A percentile compares a stretch with the other conserved stretches of the same genome.
Conservation (phyloP, 1,140 invertebrate genomes). For the Ectropis grisescens region DNA sequence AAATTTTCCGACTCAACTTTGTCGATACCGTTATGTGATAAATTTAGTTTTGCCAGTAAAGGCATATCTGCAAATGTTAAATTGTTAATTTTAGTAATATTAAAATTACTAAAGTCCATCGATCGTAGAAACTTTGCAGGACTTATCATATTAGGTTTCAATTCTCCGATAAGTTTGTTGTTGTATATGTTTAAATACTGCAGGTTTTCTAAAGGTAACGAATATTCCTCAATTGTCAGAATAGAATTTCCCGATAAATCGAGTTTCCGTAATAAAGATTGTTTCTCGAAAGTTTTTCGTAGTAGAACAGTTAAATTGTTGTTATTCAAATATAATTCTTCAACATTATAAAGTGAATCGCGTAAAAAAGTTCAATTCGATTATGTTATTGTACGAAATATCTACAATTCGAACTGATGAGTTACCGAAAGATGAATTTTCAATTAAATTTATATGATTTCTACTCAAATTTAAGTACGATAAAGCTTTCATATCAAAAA, state of each 20-base stretch:
- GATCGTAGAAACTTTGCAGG: conserved; percentile 32
- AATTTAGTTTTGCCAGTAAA: conserved; percentile 33
- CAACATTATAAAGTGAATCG: conserved; percentile 23
- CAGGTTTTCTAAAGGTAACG: conserved; percentile 32
- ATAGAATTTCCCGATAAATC: conserved; percentile 43
- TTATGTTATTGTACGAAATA: conserved; percentile 34
- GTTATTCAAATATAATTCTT: conserved; percentile 32
- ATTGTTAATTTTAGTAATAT: conserved; percentile 31
- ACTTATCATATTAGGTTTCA: conserved; percentile 31
- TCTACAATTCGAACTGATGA: conserved; percentile 24
- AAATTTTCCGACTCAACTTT: conserved; percentile 34
- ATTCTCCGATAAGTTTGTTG: conserved; percentile 26
- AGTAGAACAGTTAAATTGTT: conserved; percentile 26
- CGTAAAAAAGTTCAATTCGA: conserved; percentile 26
- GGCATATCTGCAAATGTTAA: conserved; percentile 34
- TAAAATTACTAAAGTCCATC: conserved; percentile 39
- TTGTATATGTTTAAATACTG: conserved; percentile 39
- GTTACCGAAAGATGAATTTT: conserved; percentile 23
- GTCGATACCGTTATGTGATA: conserved; percentile 38
- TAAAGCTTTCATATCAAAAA: conserved; percentile 23
- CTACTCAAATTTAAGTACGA: conserved; percentile 31
- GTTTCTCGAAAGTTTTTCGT: conserved; percentile 22
- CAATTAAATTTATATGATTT: conserved; percentile 28
- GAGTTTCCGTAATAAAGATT: conserved; percentile 24
- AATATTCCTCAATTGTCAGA: conserved; percentile 21